phyloP scores from a whole-genome alignment of 1,140 invertebrate genomes.

The Melanaphis sacchari region DNA sequence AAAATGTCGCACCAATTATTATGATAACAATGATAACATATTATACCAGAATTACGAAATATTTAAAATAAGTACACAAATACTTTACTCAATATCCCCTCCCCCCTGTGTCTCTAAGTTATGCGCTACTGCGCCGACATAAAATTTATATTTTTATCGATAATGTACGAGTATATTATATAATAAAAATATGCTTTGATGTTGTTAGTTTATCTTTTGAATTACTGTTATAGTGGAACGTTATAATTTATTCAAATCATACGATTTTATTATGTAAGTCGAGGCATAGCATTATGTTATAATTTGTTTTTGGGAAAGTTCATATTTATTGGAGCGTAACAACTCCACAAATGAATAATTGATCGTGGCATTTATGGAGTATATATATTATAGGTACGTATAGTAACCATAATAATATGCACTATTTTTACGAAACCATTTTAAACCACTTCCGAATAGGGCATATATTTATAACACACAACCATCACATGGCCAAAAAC shows the following conservation, averaged over 20 bases:
- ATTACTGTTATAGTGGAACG: background rate
- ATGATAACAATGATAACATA: background rate
- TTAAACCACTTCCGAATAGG: too few relatives aligned
- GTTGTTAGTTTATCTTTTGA: background rate
- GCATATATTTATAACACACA: too few relatives aligned
- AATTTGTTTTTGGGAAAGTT: background rate
- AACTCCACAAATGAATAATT: background rate
- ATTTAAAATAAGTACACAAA: background rate
- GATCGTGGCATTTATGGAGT: background rate
- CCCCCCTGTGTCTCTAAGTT: background rate
- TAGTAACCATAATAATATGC: background rate
- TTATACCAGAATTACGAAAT: background rate
- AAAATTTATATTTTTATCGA: background rate
- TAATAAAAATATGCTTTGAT: background rate
- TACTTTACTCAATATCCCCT: background rate
- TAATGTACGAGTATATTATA: background rate
- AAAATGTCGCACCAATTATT: background rate
- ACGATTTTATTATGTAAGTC: background rate
- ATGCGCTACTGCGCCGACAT: background rate
- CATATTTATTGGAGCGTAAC: background rate
- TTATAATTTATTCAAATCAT: background rate
- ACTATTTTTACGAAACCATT: too few relatives aligned
- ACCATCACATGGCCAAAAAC: too few relatives aligned
- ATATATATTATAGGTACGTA: background rate
- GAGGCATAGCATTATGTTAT: background rate